phyloP scores from a whole-genome alignment of 1,140 invertebrate species.

The Antheraea mylitta region DNA sequence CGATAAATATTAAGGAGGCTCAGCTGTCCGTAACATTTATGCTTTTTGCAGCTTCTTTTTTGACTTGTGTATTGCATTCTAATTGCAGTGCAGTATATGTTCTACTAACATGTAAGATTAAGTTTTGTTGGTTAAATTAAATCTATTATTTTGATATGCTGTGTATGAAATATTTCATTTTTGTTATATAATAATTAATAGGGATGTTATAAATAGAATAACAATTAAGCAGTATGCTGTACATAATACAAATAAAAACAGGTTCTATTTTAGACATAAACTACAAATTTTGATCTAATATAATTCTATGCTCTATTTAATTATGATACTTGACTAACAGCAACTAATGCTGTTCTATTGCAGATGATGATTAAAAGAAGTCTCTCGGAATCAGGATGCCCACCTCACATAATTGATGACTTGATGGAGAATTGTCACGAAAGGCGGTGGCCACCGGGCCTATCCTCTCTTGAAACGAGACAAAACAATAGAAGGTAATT shows the following conservation, averaged over 20 bases:
- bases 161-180: too few relatives aligned
- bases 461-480: constrained; percentile 95
- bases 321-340: not conserved
- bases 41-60: not conserved
- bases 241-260: too few relatives aligned
- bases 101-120: not conserved
- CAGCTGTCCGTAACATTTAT: too few relatives aligned
- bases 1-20: too few relatives aligned
- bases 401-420: constrained; percentile 94
- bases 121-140: too few relatives aligned
- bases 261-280: too few relatives aligned
- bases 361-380: constrained; percentile 95
- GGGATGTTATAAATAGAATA: too few relatives aligned
- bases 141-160: too few relatives aligned
- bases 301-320: not conserved
- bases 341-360: constrained; percentile 19
- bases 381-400: constrained; percentile 94
- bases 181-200: too few relatives aligned
- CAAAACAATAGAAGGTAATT: constrained; percentile 91
- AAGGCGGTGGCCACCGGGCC: constrained; percentile 93
- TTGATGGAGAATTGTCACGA: constrained; percentile 99
- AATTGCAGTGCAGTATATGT: not conserved
- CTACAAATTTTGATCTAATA: not conserved
- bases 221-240: too few relatives aligned
- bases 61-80: not conserved